Base-by-base conservation (phyloP, 2,113 vertebrate genomes). In the Recurvirostra avosetta region DNA sequence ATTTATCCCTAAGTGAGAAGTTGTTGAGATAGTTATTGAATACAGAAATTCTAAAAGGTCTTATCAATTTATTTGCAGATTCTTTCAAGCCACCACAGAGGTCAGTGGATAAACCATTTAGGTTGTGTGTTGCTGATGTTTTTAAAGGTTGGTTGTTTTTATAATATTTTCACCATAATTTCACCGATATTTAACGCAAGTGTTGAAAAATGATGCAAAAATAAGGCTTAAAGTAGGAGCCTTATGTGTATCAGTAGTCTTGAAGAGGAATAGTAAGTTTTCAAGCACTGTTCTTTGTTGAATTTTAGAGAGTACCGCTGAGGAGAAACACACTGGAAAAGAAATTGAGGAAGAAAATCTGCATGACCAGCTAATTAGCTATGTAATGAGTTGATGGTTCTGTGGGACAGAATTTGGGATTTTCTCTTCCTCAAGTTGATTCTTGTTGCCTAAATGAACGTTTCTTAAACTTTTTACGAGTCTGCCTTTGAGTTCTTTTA, bases 111-210 rank as follows among this genome's bases (percentile, higher is more conserved):
- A 99, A 99, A 92, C 99, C 99, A 17, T 99, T 99, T 98, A 98
- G 99, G 78, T 98, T 99, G 58, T 99, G 99, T 58, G 98, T 99
- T 61, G 99, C 99, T 6, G 99, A 99, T 90, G 99, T 99, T 88
- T 99, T 99, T 96, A 99, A 99, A 99, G 99, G 99, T 99, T 96
- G 97, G 98, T 97, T 55, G 30, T 70, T 53, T 90, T 93, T 63
- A n/a, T 70, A 21, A 15, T 70, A 14, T 76, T 91, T 78, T 87
- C 16, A 41, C 6, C 2, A 11, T 87, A 1, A 23, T 86, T 92
- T 68, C 65, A 62, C 34, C 0, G 0, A 6, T 71, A 25, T 50
- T 83, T 85, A 76, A 81, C 9, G 23, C 5, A 63, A 65, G 5
- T 73, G 20, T 61, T 92, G 49, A 86, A 82, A 92, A 92, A 70